Evolutionary conservation across 2,888 invertebrate genomes (phyloP).

Genomic region (Crematogaster levior): DNA sequence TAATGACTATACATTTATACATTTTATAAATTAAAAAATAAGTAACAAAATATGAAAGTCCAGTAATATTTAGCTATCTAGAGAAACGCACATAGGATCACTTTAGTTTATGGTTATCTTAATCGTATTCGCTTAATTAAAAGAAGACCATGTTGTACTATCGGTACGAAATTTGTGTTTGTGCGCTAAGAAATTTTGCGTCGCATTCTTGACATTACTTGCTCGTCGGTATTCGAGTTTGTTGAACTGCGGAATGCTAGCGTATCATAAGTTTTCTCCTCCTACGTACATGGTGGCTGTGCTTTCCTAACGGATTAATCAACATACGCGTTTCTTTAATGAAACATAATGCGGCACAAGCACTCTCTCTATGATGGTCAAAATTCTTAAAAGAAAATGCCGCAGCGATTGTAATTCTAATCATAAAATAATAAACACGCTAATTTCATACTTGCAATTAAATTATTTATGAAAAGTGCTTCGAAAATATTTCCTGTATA

Average conservation of each 20-base stretch:
- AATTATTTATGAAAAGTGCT: neutral
- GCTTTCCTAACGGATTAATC: slow-evolving; percentile 41
- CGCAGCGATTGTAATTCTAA: neutral
- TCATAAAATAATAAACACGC: neutral
- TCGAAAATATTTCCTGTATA: neutral
- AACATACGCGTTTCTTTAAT: slow-evolving; percentile 35
- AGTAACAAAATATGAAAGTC: neutral
- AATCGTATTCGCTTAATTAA: slow-evolving; percentile 13
- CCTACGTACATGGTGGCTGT: neutral
- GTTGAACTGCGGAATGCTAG: slow-evolving; percentile 50
- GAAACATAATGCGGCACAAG: slow-evolving; percentile 16
- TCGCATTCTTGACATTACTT: slow-evolving; percentile 53
- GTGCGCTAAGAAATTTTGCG: slow-evolving; percentile 52
- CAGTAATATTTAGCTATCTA: neutral
- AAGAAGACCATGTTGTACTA: neutral
- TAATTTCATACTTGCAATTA: slow-evolving; percentile 10
- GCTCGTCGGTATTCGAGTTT: slow-evolving; percentile 49
- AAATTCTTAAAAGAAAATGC: slow-evolving; percentile 3
- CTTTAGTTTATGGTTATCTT: neutral
- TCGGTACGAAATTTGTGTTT: slow-evolving; percentile 31
- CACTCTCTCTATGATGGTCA: neutral
- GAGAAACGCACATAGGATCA: neutral
- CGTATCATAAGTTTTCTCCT: slow-evolving; percentile 33
- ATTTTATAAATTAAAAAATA: slow-evolving; percentile 1
- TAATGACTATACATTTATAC: neutral